Evolutionary conservation across 2,888 invertebrate species (phyloP).

Genomic region (Entomobrya proxima): DNA sequence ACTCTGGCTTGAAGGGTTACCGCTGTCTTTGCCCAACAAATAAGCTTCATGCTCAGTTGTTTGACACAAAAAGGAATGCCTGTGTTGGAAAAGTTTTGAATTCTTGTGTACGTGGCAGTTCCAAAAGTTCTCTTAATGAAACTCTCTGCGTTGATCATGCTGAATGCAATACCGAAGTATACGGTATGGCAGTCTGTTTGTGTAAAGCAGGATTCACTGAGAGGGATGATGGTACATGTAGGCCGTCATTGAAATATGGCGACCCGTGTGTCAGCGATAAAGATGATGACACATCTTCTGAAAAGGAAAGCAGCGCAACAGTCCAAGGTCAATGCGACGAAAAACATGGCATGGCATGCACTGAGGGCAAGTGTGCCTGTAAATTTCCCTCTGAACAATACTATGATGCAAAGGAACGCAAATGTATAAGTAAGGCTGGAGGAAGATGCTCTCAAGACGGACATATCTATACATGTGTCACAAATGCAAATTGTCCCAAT

Average conservation of each 20-base stretch:
- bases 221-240: slow-evolving; percentile 61
- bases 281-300: not conserved
- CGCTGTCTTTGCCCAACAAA: slow-evolving; percentile 65
- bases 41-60: slow-evolving; percentile 61
- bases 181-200: slow-evolving; percentile 62
- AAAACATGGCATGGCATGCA: slow-evolving; percentile 56
- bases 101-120: slow-evolving; percentile 61
- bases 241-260: slow-evolving; percentile 53
- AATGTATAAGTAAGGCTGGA: slow-evolving; percentile 55
- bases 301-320: not conserved
- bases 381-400: slow-evolving; percentile 58
- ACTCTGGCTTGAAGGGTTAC: slow-evolving; percentile 66
- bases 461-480: slow-evolving; percentile 56
- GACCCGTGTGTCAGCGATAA: slow-evolving; percentile 45
- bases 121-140: slow-evolving; percentile 32
- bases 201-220: slow-evolving; percentile 61
- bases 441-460: slow-evolving; percentile 60
- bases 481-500: slow-evolving; percentile 57
- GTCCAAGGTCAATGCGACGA: slow-evolving; percentile 49
- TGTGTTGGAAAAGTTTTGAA: slow-evolving; percentile 70
- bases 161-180: slow-evolving; percentile 57
- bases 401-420: slow-evolving; percentile 51
- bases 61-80: slow-evolving; percentile 54
- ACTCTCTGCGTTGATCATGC: slow-evolving; percentile 63
- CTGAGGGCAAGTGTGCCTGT: slow-evolving; percentile 56